Percentiles rank a stretch among this genome's conserved stretches.
phyloP scores from a whole-genome alignment of 2,888 invertebrate genomes.

The Sipunculus nudus region DNA sequence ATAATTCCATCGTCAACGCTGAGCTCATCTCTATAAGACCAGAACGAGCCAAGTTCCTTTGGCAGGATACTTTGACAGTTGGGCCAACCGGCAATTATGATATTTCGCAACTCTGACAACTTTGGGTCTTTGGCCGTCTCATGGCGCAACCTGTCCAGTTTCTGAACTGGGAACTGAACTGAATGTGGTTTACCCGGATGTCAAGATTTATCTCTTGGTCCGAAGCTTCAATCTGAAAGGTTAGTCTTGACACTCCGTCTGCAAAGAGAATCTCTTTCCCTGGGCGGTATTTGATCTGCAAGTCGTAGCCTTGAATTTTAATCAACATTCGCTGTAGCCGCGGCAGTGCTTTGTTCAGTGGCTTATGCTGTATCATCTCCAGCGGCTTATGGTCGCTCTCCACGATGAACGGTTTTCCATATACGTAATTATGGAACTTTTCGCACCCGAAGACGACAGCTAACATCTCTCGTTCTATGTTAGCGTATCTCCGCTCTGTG shows the following conservation, averaged over 20 bases:
- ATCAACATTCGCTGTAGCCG: slow-evolving; percentile 32
- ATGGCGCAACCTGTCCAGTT: slow-evolving; percentile 6
- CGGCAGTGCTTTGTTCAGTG: slow-evolving; percentile 23
- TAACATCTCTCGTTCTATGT: slow-evolving; percentile 33
- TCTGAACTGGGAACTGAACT: slow-evolving; percentile 4
- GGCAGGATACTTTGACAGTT: too few relatives aligned
- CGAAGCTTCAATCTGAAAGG: slow-evolving; percentile 13
- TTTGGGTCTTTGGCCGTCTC: slow-evolving; percentile 10
- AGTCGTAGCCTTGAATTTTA: slow-evolving; percentile 28
- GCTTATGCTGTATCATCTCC: slow-evolving; percentile 23
- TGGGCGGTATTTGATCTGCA: slow-evolving; percentile 21
- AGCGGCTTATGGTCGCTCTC: slow-evolving; percentile 29
- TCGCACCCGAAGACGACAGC: slow-evolving; percentile 30
- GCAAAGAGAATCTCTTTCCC: slow-evolving; percentile 30
- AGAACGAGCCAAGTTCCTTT: slow-evolving; percentile 14
- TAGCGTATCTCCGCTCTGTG: slow-evolving; percentile 18
- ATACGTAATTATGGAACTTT: slow-evolving; percentile 28
- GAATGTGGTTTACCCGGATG: too few relatives aligned
- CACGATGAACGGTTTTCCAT: slow-evolving; percentile 19
- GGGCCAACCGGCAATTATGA: slow-evolving; percentile 15
- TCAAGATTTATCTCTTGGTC: background rate
- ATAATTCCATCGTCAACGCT: slow-evolving; percentile 26
- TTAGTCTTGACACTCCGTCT: slow-evolving; percentile 33
- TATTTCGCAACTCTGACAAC: slow-evolving; percentile 12
- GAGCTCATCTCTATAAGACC: slow-evolving; percentile 23